Conservation (phyloP, 2,797 vertebrate genomes). For the Cuculus canorus region DNA sequence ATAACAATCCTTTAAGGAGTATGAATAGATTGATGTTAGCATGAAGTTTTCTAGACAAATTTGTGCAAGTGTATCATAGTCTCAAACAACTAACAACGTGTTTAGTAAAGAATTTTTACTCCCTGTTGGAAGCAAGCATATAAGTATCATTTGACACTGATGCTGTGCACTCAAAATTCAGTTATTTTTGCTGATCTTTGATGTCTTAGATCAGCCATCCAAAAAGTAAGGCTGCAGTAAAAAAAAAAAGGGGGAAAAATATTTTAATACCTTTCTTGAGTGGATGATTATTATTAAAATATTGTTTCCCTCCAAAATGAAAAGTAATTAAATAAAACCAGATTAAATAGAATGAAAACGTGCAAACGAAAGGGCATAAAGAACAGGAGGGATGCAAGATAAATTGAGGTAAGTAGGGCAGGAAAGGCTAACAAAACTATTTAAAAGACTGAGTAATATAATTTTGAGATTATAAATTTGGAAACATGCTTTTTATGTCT, state of each 20-base stretch:
- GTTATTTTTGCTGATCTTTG: not conserved
- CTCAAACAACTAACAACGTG: not conserved
- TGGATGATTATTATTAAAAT: not conserved
- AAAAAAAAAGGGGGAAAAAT: not conserved
- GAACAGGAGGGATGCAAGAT: not conserved
- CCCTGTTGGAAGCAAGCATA: not conserved
- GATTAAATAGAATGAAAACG: not conserved
- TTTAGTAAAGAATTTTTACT: not conserved
- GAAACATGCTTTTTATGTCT: not conserved
- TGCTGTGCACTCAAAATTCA: not conserved
- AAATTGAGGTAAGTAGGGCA: not conserved
- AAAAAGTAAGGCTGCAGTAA: not conserved
- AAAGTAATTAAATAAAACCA: not conserved
- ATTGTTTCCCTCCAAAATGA: not conserved
- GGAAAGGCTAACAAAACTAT: not conserved
- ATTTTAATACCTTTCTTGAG: not conserved
- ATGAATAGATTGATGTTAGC: not conserved
- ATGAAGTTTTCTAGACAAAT: not conserved
- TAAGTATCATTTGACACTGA: not conserved
- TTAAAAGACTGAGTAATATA: not conserved
- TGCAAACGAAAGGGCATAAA: not conserved
- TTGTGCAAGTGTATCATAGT: not conserved
- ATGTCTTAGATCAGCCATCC: not conserved
- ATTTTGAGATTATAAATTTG: not conserved
- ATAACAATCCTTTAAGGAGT: not conserved